Conservation (phyloP, 2,888 invertebrate genomes). For the Neelides folsomi region DNA sequence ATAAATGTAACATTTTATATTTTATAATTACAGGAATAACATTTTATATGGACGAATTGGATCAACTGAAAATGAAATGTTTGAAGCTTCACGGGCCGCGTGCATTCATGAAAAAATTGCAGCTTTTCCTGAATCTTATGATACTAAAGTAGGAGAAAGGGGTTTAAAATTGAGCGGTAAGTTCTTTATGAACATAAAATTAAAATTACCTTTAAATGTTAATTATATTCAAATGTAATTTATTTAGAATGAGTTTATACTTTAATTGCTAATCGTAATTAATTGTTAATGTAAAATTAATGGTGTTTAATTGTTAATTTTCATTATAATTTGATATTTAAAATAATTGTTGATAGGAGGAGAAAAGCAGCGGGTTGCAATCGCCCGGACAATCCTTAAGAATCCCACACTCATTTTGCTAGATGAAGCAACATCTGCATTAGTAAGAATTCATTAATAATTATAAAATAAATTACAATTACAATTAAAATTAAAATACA, state of each 20-base stretch:
- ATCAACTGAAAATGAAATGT: slow-evolving; percentile 66
- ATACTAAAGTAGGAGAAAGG: slow-evolving; percentile 85
- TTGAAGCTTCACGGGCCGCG: slow-evolving; percentile 76
- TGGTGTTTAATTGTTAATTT: no score
- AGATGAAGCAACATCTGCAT: slow-evolving; percentile 89
- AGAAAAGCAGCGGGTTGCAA: slow-evolving; percentile 94
- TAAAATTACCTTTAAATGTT: no score
- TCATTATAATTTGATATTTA: no score
- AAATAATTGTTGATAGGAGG: slow-evolving; percentile 49
- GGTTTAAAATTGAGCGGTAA: slow-evolving; percentile 79
- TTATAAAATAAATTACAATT: no score
- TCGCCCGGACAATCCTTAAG: slow-evolving; percentile 87
- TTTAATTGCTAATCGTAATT: no score
- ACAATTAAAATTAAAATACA: no score
- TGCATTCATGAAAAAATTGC: slow-evolving; percentile 87
- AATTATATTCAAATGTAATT: no score
- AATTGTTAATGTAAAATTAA: no score
- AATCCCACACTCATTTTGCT: slow-evolving; percentile 76
- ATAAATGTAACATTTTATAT: no score
- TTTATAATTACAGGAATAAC: slow-evolving; percentile 55
- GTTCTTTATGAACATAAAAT: no score
- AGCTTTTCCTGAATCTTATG: slow-evolving; percentile 78
- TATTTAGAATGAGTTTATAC: no score
- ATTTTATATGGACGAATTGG: slow-evolving; percentile 78
- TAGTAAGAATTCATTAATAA: slow-evolving; percentile 39